Base-by-base conservation (phyloP, 2,797 vertebrate species). In the Leptatherina wallacei region DNA sequence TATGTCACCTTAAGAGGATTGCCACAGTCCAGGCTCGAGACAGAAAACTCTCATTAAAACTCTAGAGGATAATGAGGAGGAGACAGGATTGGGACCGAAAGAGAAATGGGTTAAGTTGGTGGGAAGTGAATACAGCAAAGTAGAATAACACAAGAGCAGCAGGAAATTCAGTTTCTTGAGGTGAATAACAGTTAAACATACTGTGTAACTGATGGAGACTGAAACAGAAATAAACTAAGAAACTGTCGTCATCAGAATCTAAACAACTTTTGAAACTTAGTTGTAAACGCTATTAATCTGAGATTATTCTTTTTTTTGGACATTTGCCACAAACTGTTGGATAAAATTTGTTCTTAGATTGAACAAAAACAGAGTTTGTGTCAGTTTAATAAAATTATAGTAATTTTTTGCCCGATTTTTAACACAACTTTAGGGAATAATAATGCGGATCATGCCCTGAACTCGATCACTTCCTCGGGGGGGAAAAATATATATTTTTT, bases 21-120 rank as follows among this genome's bases (percentile, higher is more conserved):
- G 68, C 35, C 63, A 80, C 71, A 69, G 84, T 80, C 72, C 78
- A 71, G 66, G 58, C 49, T 30, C 54, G 7, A 75, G 56, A 88
- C 80, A 83, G 81, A 78, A 65, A 65, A 64, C 60, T 75, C 72
- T 82, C 60, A 80, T 85, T 81, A 65, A 77, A 78, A 70, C 61
- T 67, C 71, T 38, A 61, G 58, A 47, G 58, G 57, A 36, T 22
- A 67, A 69, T 55, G 64, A 61, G 10, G 24, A 47, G 3, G 16
- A 74, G 58, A 59, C 63, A 67, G 35, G 49, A 69, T 7, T n/a
- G n/a, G 61, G 67, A 61, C 18, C 7, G 2, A 36, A 32, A 33
- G 24, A 38, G 40, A 69, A 56, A 51, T 18, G 22, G 56, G 70
- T 61, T 29, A 61, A 2, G 12, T 54, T 51, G n/a, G 18, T 30